Evolutionary conservation across 2,113 vertebrate genomes (phyloP).

Genomic region (Bubo scandiacus): DNA sequence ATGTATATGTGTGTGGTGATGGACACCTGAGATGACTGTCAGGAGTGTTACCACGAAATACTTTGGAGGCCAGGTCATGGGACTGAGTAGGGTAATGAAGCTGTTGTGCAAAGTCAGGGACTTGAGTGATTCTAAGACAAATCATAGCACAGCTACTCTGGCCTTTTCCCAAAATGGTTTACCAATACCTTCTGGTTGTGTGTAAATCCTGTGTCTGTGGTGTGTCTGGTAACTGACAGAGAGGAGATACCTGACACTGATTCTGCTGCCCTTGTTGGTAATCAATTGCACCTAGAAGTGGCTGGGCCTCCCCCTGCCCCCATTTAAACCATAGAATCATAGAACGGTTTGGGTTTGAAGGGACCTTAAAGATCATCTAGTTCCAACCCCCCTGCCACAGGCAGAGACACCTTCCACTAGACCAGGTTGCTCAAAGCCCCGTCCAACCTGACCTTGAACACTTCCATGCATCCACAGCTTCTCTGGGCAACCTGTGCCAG

Average conservation of each 20-base stretch:
- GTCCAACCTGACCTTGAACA: no score
- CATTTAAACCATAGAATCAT: not conserved
- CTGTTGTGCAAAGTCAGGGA: not conserved
- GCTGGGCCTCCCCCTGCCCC: rapidly evolving
- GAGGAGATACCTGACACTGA: not conserved
- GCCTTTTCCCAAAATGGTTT: not conserved
- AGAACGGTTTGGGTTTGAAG: no score
- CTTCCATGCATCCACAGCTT: no score
- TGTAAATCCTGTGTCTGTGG: not conserved
- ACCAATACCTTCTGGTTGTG: not conserved
- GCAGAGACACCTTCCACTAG: no score
- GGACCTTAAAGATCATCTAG: no score
- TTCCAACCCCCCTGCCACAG: no score
- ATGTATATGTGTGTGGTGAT: not conserved
- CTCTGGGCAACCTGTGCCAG: no score
- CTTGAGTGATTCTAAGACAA: not conserved
- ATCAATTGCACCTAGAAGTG: not conserved
- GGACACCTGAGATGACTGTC: not conserved
- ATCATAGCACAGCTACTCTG: not conserved
- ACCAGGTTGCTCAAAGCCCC: no score
- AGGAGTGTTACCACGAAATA: not conserved
- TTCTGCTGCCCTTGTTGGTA: not conserved
- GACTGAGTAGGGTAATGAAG: not conserved
- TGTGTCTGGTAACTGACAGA: not conserved
- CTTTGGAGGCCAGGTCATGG: not conserved